Evolutionary conservation across 2,113 vertebrate species (phyloP), one percentile per base, ranked within the genome.

Genomic region (Triplophysa dalaica): DNA sequence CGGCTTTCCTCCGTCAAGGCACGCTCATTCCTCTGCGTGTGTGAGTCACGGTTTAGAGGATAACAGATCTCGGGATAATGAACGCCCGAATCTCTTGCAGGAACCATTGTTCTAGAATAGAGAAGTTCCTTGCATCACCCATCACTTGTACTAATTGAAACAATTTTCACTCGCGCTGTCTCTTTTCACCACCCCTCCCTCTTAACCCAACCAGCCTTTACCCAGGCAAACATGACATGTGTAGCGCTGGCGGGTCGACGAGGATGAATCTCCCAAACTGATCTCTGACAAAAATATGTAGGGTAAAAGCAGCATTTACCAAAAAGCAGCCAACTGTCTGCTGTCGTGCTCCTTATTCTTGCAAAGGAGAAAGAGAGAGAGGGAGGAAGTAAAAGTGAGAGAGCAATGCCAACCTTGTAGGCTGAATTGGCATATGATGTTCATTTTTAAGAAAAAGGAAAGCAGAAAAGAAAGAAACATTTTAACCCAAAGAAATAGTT

Each of bases 111-210:
- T 91, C 86, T 82, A 61, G 79, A 76, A 54, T 82, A 77, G 88
- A 54, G 48, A 62, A 82, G 24, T 43, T 72, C 84, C 86, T 79
- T 83, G 84, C 87, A 87, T 87, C 87, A 89, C 43, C 77, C 81
- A 75, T 88, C 89, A 86, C 81, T 88, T 84, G 82, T 86, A 72
- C 89, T 91, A 92, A 91, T 90, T 92, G 87, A 90, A 91, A 89
- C 88, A 69, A 85, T 88, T 88, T 93, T 87, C 83, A 78, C 69
- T 13, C 21, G 70, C 78, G 56, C 66, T 73, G 82, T 72, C 24
- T 78, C 65, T 52, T 48, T 76, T 86, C 63, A 12, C 58, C 13
- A 17, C 29, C 74, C 66, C 70, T 54, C 26, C 68, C 60, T 58
- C 29, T 43, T 9, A 50, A 60, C 56, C 21, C 24, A 26, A 33